These are phyloP conservation scores for Falco punctatus DNA, from an alignment of 2,113 vertebrate species.

Conservation along the genomic window DNA sequence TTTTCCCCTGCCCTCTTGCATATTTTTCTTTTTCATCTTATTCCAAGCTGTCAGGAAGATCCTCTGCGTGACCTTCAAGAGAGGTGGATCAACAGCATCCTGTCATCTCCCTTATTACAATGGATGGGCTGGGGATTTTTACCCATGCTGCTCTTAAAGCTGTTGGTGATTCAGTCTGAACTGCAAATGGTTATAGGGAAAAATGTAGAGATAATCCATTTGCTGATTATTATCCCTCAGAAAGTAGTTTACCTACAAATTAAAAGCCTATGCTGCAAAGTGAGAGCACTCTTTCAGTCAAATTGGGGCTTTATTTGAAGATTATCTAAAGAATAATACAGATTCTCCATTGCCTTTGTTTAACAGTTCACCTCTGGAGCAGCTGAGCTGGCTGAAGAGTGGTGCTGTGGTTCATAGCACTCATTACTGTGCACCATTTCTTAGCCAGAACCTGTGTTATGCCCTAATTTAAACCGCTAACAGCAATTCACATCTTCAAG, in stretches of 20 bases:
- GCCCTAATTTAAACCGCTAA: not conserved
- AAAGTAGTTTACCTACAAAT: conserved; percentile 43
- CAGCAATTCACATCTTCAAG: not conserved
- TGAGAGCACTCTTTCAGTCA: not conserved
- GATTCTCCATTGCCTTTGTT: not conserved
- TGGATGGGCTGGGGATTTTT: not conserved
- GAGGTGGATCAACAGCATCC: not conserved
- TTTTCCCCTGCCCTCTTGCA: not conserved
- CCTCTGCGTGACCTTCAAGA: rapidly evolving
- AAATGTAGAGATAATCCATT: not conserved
- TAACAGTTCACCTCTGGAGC: not conserved
- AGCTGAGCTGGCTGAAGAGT: rapidly evolving
- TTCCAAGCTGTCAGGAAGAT: not conserved
- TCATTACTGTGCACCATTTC: rapidly evolving
- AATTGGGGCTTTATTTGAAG: conserved; percentile 11
- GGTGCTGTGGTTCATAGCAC: rapidly evolving
- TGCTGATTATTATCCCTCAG: not conserved
- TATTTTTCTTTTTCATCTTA: not conserved
- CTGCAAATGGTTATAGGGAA: not conserved
- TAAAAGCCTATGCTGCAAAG: not conserved
- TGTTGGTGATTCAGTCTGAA: not conserved
- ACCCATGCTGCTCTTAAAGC: not conserved
- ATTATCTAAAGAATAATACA: not conserved
- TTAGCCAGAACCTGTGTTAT: not conserved
- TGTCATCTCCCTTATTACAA: not conserved